phyloP scores from a whole-genome alignment of 2,888 invertebrate species.

The Temnothorax rugatulus region DNA sequence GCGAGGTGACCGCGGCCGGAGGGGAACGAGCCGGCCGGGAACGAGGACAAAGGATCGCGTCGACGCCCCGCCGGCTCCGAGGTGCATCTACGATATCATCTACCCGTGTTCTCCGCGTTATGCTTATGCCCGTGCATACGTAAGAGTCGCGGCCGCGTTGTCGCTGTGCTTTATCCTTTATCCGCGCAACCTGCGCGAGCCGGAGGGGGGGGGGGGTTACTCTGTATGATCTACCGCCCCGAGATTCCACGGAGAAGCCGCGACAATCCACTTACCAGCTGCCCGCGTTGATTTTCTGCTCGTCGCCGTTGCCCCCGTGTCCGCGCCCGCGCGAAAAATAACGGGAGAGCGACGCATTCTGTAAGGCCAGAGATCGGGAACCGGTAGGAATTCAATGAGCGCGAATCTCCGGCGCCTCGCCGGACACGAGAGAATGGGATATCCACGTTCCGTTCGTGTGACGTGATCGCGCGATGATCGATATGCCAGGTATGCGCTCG shows the following conservation, averaged over 20 bases:
- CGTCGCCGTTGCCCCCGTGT: neutral
- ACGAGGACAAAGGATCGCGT: conserved; percentile 81
- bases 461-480: conserved; percentile 18
- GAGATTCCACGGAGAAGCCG: conserved; percentile 70
- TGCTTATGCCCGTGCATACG: conserved; percentile 82
- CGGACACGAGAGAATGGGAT: conserved; percentile 13
- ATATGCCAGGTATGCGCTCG: neutral
- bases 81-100: conserved; percentile 85
- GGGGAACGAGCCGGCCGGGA: conserved; percentile 78
- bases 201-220: no score
- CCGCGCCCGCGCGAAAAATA: conserved; percentile 18
- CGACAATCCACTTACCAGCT: conserved; percentile 51
- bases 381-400: neutral
- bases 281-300: conserved; percentile 21
- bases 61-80: conserved; percentile 82
- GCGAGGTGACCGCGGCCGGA: conserved; percentile 68
- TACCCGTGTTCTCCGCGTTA: conserved; percentile 84
- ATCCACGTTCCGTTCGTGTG: neutral
- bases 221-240: conserved; percentile 70
- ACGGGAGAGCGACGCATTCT: neutral
- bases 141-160: conserved; percentile 70
- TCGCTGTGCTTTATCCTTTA: conserved; percentile 70
- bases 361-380: neutral
- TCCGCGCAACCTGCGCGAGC: conserved; percentile 71
- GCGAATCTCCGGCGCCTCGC: neutral